Evolutionary conservation across 2,113 vertebrate species (phyloP).

Genomic region (Collichthys lucidus): DNA sequence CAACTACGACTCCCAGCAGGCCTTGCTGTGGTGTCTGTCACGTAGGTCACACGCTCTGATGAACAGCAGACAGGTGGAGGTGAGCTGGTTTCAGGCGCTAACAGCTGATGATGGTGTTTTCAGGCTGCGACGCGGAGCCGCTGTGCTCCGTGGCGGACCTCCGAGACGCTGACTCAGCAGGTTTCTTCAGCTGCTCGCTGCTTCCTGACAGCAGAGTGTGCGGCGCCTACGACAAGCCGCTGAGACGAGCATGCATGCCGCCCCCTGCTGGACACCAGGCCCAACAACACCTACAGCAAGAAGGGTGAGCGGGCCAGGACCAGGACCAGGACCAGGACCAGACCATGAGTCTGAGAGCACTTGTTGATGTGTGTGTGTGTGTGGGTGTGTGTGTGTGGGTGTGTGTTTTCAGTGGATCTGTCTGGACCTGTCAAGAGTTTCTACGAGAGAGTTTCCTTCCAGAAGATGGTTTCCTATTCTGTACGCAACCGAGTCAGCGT

Average conservation of each 20-base stretch:
- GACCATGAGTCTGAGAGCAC: no score
- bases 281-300: slow-evolving; percentile 84
- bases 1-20: slow-evolving; percentile 84
- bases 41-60: slow-evolving; percentile 79
- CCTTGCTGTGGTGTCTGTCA: slow-evolving; percentile 90
- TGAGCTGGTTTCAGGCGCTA: no score
- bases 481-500: slow-evolving; percentile 86
- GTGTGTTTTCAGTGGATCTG: slow-evolving; percentile 77
- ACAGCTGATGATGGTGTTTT: slow-evolving; percentile 2
- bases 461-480: slow-evolving; percentile 86
- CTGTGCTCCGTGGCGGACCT: slow-evolving; percentile 87
- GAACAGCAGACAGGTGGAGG: neutral
- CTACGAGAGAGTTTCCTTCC: slow-evolving; percentile 89
- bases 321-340: no score
- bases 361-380: neutral
- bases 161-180: slow-evolving; percentile 40
- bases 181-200: slow-evolving; percentile 86
- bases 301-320: slow-evolving; percentile 76
- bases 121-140: slow-evolving; percentile 89
- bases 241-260: slow-evolving; percentile 81
- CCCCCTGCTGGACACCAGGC: slow-evolving; percentile 78
- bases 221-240: slow-evolving; percentile 76
- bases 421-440: slow-evolving; percentile 89
- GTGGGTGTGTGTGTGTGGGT: slow-evolving; percentile 40
- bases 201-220: slow-evolving; percentile 88